Percentiles rank a stretch among this genome's conserved stretches.
phyloP scores from a whole-genome alignment of 2,797 vertebrate genomes.

The Manis pentadactyla region DNA sequence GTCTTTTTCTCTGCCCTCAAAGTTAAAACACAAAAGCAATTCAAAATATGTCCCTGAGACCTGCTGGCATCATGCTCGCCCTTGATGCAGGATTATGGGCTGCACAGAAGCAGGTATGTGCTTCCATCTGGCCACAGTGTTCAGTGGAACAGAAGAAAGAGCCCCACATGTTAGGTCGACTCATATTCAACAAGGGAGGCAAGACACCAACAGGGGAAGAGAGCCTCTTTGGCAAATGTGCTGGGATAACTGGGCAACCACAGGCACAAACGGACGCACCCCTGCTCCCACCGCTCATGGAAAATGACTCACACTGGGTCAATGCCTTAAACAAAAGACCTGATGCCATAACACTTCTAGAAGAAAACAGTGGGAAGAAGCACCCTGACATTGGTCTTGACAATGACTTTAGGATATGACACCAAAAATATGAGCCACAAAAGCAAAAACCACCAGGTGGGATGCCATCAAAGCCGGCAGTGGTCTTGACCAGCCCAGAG shows the following conservation, averaged over 20 bases:
- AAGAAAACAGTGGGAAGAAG: neutral
- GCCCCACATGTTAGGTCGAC: neutral
- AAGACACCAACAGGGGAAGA: neutral
- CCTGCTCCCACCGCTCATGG: neutral
- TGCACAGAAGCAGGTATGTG: accelerated
- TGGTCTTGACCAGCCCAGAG: neutral
- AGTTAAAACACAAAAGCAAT: neutral
- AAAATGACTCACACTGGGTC: neutral
- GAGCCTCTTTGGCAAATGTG: neutral
- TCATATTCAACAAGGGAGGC: neutral
- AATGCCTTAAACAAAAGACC: neutral
- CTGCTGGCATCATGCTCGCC: accelerated
- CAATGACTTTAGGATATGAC: neutral
- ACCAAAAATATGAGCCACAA: neutral
- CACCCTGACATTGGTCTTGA: neutral
- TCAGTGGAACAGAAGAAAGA: neutral
- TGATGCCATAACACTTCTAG: neutral
- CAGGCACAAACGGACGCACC: neutral
- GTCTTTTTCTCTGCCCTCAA: neutral
- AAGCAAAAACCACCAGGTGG: neutral
- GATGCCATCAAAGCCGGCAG: accelerated
- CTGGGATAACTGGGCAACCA: neutral
- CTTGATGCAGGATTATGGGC: neutral
- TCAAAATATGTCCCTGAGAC: neutral
- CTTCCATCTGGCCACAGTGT: neutral